Conservation (phyloP, 2,797 vertebrate species). For the Lepidocolaptes lacrymiger region DNA sequence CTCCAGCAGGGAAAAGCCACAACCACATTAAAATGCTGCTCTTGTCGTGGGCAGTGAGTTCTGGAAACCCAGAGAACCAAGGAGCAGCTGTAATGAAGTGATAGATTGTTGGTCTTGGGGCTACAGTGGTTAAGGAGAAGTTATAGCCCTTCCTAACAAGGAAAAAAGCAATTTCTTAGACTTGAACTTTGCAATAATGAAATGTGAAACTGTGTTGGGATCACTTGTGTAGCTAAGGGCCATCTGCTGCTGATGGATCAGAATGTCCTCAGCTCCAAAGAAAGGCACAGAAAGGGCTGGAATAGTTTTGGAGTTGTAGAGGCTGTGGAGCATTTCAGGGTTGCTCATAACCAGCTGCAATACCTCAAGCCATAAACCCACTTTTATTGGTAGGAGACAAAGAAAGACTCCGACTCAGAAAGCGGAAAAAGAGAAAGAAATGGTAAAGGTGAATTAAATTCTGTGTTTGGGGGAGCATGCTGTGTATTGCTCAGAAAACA, state of each 20-base stretch:
- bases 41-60: not conserved
- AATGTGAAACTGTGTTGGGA: not conserved
- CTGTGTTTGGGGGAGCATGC: not conserved
- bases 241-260: not conserved
- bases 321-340: not conserved
- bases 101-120: not conserved
- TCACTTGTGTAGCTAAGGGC: not conserved
- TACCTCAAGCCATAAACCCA: not conserved
- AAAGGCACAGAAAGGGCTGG: not conserved
- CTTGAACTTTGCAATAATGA: not conserved
- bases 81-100: not conserved
- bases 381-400: not conserved
- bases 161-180: slow-evolving; percentile 11
- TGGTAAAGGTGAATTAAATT: not conserved
- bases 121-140: not conserved
- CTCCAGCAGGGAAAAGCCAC: not conserved
- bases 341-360: not conserved
- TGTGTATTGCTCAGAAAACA: not conserved
- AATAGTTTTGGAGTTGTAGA: not conserved
- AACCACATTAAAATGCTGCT: not conserved
- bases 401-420: not conserved
- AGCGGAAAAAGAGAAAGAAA: not conserved
- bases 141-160: slow-evolving; percentile 1
- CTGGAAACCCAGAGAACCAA: not conserved
- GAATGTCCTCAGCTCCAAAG: not conserved